These are phyloP conservation scores for Gisinianus flammeolus DNA, from an alignment of 2,888 invertebrate genomes.

Conservation along the genomic window DNA sequence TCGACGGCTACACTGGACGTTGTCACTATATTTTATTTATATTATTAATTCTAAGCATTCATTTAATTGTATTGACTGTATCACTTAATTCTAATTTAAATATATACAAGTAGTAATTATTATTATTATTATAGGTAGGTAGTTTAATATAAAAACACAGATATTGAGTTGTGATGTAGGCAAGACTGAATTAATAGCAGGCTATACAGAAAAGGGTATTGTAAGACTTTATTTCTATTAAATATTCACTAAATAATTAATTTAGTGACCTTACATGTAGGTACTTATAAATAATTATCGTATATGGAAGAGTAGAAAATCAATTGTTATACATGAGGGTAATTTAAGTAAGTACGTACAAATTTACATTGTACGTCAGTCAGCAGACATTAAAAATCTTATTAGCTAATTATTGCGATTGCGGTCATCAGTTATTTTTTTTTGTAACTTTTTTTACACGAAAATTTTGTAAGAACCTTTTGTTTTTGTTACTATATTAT, in stretches of 20 bases:
- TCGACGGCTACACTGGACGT: constrained; percentile 16
- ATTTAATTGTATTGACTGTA: no score
- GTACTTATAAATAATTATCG: constrained; percentile 5
- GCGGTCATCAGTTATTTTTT: constrained; percentile 35
- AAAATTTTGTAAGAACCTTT: neutral
- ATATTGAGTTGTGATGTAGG: constrained; percentile 20
- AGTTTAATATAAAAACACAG: constrained; percentile 13
- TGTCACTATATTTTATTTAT: neutral
- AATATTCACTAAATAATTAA: constrained; percentile 1
- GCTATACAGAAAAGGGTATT: no score
- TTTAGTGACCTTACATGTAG: neutral
- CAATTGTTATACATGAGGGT: neutral
- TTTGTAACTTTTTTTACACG: constrained; percentile 2
- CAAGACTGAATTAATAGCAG: constrained; percentile 20
- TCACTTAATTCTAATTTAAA: constrained; percentile 2
- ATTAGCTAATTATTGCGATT: constrained; percentile 36
- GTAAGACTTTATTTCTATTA: no score
- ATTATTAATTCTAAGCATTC: neutral
- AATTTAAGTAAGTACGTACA: neutral
- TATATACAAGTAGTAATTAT: neutral
- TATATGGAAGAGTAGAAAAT: constrained; percentile 7
- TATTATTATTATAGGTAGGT: no score
- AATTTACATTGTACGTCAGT: constrained; percentile 19
- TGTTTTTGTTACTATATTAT: neutral
- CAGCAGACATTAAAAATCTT: constrained; percentile 19